Evolutionary conservation across 2,113 vertebrate genomes (phyloP), one percentile per base, ranked within the genome.

Genomic region (Entelurus aequoreus): DNA sequence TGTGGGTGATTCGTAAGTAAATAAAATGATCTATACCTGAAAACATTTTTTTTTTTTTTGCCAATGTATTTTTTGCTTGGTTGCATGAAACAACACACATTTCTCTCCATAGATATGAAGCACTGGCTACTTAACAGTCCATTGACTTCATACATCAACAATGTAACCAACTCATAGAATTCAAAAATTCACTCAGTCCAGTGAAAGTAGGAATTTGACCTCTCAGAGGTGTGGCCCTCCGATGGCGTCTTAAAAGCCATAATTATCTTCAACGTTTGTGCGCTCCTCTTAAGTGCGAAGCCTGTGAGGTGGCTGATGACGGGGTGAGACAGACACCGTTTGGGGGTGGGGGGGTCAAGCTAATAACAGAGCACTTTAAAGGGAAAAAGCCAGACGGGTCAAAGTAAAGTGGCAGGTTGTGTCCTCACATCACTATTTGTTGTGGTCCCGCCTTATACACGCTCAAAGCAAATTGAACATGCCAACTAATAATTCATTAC

Each of bases 321-420:
- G 36, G 54, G 19, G 46, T 62, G 44, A 74, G 58, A 15, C 74
- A 65, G 44, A 28, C 28, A 28, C 1, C 28, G 28, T 28, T 28
- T 28, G 28, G 28, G 28, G 28, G 63, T 28, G 28, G 28, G 28
- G 28, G 63, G 75, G 80, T 83, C 76, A 79, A 75, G 77, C 80
- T 87, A 89, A 90, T 89, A 85, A 90, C 80, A 89, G 81, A 80
- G 76, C 46, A 13, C 55, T 38, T 54, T 54, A 40, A 63, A 71
- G 68, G 71, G 60, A 77, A 28, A n/a, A 76, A 70, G 71, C 37
- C 79, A 77, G 21, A 50, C 65, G 75, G 72, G 77, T 85, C 76
- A 65, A 44, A 50, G 66, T 61, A 47, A 64, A 74, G 65, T 50
- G 8, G 3, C 48, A 5, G 52, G 28, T 28, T 28, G 28, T 28